Evolutionary conservation across 1,140 invertebrate genomes (phyloP).

Genomic region (Trachymyrmex septentrionalis): DNA sequence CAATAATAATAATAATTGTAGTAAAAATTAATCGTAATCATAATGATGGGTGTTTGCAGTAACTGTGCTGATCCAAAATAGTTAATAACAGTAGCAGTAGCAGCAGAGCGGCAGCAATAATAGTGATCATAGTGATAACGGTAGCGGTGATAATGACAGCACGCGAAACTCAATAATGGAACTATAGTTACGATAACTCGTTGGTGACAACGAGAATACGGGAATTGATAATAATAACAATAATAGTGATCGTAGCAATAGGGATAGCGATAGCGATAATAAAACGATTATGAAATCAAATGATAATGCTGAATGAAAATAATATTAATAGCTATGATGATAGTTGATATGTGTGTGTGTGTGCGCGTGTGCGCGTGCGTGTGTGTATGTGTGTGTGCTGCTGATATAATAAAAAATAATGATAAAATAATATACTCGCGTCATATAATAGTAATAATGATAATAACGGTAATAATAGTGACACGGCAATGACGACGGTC

Average conservation of each 20-base stretch:
- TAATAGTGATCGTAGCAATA: constrained; percentile 26
- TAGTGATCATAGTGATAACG: constrained; percentile 52
- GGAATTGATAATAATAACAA: constrained; percentile 44
- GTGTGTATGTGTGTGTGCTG: constrained; percentile 10
- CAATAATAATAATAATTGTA: constrained; percentile 80
- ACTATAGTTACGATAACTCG: constrained; percentile 42
- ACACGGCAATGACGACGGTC: constrained; percentile 36
- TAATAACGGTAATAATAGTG: constrained; percentile 17
- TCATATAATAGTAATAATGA: constrained; percentile 31
- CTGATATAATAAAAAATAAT: constrained; percentile 16
- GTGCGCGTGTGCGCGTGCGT: constrained; percentile 18
- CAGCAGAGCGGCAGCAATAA: constrained; percentile 32
- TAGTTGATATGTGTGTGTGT: constrained; percentile 10
- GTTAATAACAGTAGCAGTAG: constrained; percentile 43
- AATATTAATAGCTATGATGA: constrained; percentile 44
- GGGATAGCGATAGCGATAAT: constrained; percentile 28
- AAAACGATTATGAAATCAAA: constrained; percentile 42
- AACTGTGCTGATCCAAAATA: constrained; percentile 45
- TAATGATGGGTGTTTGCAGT: constrained; percentile 38
- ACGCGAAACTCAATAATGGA: constrained; percentile 43
- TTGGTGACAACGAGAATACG: constrained; percentile 38
- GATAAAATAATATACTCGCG: constrained; percentile 12
- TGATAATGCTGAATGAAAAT: constrained; percentile 39
- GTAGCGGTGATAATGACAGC: constrained; percentile 38
- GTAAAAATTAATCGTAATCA: constrained; percentile 84